Conservation (phyloP, 2,797 vertebrate genomes). For the Lacerta agilis region DNA sequence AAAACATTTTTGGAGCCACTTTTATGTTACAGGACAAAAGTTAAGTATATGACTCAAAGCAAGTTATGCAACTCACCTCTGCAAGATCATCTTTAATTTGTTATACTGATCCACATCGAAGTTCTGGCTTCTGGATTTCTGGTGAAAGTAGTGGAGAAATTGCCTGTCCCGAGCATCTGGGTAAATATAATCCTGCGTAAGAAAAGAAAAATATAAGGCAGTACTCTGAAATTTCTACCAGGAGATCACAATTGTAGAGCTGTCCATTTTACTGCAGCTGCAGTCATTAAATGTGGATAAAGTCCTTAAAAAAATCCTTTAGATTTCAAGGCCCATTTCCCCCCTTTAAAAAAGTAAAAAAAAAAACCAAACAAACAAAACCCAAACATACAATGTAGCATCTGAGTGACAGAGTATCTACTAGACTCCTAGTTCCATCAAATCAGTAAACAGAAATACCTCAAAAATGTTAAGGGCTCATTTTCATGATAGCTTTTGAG, state of each 20-base stretch:
- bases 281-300: not conserved
- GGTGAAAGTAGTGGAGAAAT: constrained; percentile 90
- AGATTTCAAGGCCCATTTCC: not conserved
- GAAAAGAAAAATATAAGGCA: constrained; percentile 9
- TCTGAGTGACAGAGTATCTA: not conserved
- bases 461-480: not conserved
- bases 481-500: not conserved
- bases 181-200: constrained; percentile 88
- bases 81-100: constrained; percentile 86
- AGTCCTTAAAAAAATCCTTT: not conserved
- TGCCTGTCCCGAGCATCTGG: constrained; percentile 84
- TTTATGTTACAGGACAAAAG: constrained; percentile 9
- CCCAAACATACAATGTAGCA: not conserved
- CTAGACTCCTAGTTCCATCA: not conserved
- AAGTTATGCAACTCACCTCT: constrained; percentile 78
- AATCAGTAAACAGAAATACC: not conserved
- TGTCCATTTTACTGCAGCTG: not conserved
- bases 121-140: constrained; percentile 78
- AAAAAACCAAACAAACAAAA: no score
- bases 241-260: not conserved
- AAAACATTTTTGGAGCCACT: not conserved
- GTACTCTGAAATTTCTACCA: not conserved
- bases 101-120: constrained; percentile 91
- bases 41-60: not conserved
- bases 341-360: not conserved